Evolutionary conservation across 2,888 invertebrate genomes (phyloP), one percentile per base, ranked within the genome.

Genomic region (Diplazon laetatorius): DNA sequence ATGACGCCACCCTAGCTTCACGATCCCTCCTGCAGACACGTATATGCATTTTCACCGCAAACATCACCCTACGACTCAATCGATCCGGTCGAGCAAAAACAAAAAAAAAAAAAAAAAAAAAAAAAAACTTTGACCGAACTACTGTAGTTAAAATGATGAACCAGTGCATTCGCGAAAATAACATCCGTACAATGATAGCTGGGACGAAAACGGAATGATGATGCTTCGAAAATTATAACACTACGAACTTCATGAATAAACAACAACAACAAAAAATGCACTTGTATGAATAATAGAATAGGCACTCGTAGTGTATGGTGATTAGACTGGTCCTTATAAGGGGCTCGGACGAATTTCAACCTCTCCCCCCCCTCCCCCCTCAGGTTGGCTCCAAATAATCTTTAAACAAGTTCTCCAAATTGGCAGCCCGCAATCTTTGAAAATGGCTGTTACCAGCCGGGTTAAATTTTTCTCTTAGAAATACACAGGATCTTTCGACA

Each of bases 241-340:
- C 37, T 44, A 73, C 42, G 65, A 60, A 70, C 66, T 62, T 62
- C 55, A 66, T 59, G 42, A 63, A 22, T 57, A 9, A 12, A 25
- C 46, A 60, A 22, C 37, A 55, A 52, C 4, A 12, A 25, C 46
- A 60, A 22, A 44, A 55, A 52, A 50, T 66, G 70, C 63, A 73
- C 65, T 55, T 35, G 12, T 18, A 44, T 9, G 55, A 12, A 66
- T 39, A 48, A 63, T 72, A 72, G 75, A 65, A 18, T 74, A 80
- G 57, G 44, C 71, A 80, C 71, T 50, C 42, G 71, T 71, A 73
- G 71, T n/a, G n/a, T n/a, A n/a, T n/a, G n/a, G n/a, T n/a, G n/a
- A n/a, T n/a, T n/a, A n/a, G n/a, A n/a, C n/a, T n/a, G n/a, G n/a
- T n/a, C n/a, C n/a, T n/a, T n/a, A n/a, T n/a, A n/a, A n/a, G n/a